Evolutionary conservation across 2,797 vertebrate species (phyloP).

Genomic region (Epinephelus awoara): DNA sequence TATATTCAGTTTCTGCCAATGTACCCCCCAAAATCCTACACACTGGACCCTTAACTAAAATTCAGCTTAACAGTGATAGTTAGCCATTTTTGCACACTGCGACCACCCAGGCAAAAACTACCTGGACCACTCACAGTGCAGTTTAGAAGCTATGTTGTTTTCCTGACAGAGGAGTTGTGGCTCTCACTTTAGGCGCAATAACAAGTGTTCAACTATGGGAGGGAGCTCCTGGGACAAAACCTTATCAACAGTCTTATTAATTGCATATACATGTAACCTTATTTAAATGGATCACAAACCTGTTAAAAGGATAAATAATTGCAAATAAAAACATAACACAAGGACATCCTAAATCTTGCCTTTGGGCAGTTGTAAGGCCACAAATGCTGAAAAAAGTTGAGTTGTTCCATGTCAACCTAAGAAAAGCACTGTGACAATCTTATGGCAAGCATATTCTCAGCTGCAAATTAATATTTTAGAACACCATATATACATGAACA

Average conservation of each 20-base stretch:
- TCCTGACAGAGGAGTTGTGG: conserved; percentile 38
- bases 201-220: conserved; percentile 23
- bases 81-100: neutral
- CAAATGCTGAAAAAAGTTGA: conserved; percentile 69
- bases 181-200: conserved; percentile 10
- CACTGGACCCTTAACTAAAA: neutral
- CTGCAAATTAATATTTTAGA: conserved; percentile 48
- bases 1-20: too few relatives aligned
- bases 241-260: conserved; percentile 71
- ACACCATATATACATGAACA: conserved; percentile 54
- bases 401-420: conserved; percentile 66
- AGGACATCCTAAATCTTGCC: conserved; percentile 68
- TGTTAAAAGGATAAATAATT: conserved; percentile 72
- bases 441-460: conserved; percentile 40
- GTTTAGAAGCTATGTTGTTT: conserved; percentile 34
- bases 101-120: conserved; percentile 4
- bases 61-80: conserved; percentile 14
- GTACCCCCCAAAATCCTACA: too few relatives aligned
- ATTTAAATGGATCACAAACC: conserved; percentile 55
- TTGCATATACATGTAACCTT: conserved; percentile 79
- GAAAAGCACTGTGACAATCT: conserved; percentile 71
- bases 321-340: conserved; percentile 75
- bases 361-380: conserved; percentile 77
- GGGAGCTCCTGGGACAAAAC: conserved; percentile 33
- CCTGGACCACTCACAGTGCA: neutral